Conservation (phyloP, 2,888 invertebrate genomes). For the Sabatieria punctata region DNA sequence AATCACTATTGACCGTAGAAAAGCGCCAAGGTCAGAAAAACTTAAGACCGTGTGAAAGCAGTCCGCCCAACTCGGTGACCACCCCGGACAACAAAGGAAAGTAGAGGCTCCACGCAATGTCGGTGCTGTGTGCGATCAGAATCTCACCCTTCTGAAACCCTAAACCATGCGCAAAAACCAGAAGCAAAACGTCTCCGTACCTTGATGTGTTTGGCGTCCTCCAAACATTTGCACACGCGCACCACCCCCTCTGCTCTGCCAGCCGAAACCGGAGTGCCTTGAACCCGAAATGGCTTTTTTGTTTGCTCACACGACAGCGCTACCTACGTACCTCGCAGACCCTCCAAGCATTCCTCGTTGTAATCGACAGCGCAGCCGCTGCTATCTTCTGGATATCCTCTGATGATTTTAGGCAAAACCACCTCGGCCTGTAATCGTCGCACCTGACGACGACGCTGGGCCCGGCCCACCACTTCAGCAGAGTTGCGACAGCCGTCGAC, state of each 20-base stretch:
- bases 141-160: conserved; percentile 40
- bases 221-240: neutral
- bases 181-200: neutral
- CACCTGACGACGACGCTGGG: neutral
- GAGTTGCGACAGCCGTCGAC: too few species aligned
- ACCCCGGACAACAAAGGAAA: conserved; percentile 59
- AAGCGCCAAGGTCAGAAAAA: conserved; percentile 5
- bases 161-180: neutral
- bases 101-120: conserved; percentile 69
- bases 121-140: conserved; percentile 55
- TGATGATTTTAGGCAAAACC: neutral
- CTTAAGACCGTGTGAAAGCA: conserved; percentile 55
- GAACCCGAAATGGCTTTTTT: too few species aligned
- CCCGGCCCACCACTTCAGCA: too few species aligned
- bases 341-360: too few species aligned
- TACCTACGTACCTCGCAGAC: too few species aligned
- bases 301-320: too few species aligned
- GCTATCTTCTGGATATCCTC: neutral
- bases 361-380: too few species aligned
- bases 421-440: neutral
- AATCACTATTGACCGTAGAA: neutral
- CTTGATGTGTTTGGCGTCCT: neutral
- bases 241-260: neutral
- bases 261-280: neutral
- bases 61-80: conserved; percentile 62